Evolutionary conservation across 2,113 vertebrate genomes (phyloP), one percentile per base, ranked within the genome.

Genomic region (Cebidichthys violaceus): DNA sequence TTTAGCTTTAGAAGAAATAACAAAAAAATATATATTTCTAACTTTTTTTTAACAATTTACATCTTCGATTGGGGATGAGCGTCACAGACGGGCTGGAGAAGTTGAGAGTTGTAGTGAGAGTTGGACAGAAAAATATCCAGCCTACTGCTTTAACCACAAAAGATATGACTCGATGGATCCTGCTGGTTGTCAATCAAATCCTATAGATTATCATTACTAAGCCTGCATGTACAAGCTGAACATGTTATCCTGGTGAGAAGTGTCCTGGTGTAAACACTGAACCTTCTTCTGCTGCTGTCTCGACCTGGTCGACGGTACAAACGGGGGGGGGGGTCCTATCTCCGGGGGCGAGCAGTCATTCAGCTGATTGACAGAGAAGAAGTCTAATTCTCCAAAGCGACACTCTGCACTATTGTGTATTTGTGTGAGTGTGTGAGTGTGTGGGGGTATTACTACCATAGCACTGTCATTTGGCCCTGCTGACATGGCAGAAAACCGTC

Each of bases 401-500:
- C 67, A 80, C 77, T 89, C 66, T 59, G 62, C 39, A 10, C 31
- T 80, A 35, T 66, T 65, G 35, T 82, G 75, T 80, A 10, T 80
- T 5, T 65, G 64, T 78, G 64, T 84, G 61, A n/a, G 50, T 10
- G 83, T 71, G 74, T 72, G 80, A 60, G 62, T 78, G 55, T 69
- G 79, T 45, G 85, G 43, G 61, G 83, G 70, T 82, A 86, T 91
- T 85, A 86, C 87, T 68, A 68, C 81, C 85, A 82, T 73, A 75
- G 85, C 77, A 73, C 92, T 93, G 94, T 94, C 94, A 92, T 93
- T 93, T 85, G 86, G 86, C 77, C 85, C 84, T 90, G 94, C 94
- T 95, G 94, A 95, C 92, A 91, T 72, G 83, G 91, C 94, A 95
- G 91, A 94, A 92, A 92, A 81, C 79, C 55, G 95, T 96, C 95